Conservation (phyloP, 1,140 invertebrate genomes). For the Telenomus remus region DNA sequence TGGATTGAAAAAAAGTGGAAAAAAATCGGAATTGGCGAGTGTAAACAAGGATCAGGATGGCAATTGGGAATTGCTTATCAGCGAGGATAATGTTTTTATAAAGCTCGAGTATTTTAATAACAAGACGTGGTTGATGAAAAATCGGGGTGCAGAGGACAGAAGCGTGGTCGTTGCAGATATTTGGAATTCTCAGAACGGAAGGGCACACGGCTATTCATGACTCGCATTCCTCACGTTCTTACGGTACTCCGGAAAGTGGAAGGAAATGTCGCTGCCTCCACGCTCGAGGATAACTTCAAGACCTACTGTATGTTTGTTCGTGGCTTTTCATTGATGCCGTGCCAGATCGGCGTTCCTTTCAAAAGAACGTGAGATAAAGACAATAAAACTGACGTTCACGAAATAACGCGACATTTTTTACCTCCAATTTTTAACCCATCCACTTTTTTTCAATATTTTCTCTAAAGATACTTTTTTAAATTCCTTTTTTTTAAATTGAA, state of each 20-base stretch:
- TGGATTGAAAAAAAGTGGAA: too few relatives aligned
- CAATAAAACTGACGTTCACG: too few relatives aligned
- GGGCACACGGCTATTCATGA: conserved; percentile 45
- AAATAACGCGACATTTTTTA: too few relatives aligned
- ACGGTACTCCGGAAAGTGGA: conserved; percentile 35
- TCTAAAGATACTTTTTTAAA: too few relatives aligned
- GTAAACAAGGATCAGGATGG: too few relatives aligned
- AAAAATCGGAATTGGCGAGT: too few relatives aligned
- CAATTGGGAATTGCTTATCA: too few relatives aligned
- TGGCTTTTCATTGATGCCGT: conserved; percentile 14
- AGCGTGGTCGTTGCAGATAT: conserved; percentile 26
- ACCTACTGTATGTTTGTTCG: conserved; percentile 23
- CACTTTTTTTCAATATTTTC: too few relatives aligned
- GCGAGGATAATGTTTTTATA: too few relatives aligned
- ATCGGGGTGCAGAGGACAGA: conserved; percentile 36
- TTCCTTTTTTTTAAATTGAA: too few relatives aligned
- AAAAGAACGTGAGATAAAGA: too few relatives aligned
- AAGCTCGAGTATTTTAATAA: conserved; percentile 46
- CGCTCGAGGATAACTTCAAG: conserved; percentile 18
- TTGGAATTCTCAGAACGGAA: conserved; percentile 51
- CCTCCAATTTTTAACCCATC: too few relatives aligned
- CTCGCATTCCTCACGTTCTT: conserved; percentile 43
- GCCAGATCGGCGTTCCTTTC: not conserved
- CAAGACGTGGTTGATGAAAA: conserved; percentile 43
- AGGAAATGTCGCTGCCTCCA: conserved; percentile 33